Evolutionary conservation across 2,113 vertebrate genomes (phyloP), one percentile per base, ranked within the genome.

Genomic region (Tragelaphus buxtoni): DNA sequence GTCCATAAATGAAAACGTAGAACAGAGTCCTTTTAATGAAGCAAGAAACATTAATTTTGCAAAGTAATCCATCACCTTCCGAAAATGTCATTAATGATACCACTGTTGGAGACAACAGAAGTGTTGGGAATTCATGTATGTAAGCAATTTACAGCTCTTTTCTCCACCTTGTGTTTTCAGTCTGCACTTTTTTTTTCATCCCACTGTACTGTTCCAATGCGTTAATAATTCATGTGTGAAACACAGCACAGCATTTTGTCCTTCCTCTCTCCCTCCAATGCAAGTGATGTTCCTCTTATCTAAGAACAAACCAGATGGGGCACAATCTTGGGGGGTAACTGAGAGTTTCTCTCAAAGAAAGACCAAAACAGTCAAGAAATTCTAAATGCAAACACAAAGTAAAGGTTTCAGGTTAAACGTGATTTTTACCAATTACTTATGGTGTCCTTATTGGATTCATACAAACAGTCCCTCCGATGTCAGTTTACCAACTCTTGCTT

Each of bases 401-500:
- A 24, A 49, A 30, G n/a, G 51, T 92, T 96, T 53, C 39, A n/a
- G 86, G 10, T 32, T 14, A 18, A 58, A 82, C 7, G 7, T 1
- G 26, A 9, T 35, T 47, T 53, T n/a, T n/a, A 5, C 30, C 4
- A 5, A 8, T 35, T 81, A 0, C 28, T 69, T 1, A 9, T 1
- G 65, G 20, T 12, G 10, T 69, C 17, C 17, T 69, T 69, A 35
- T 35, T 65, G 30, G 47, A 16, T n/a, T 24, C 7, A 3, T 5
- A 8, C 3, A 22, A 12, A 24, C 1, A 0, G 32, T 6, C 30
- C 35, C 32, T 42, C 30, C 0, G 1, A 1, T 11, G 47, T 30
- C 32, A 18, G 3, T 51, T 9, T 2, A 58, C 13, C 42, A 30
- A 7, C 39, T 69, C 12, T 13, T n/a, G 26, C 28, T 76, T 42